Evolutionary conservation across 2,888 invertebrate species (phyloP), one percentile per base, ranked within the genome.

Genomic region (Temnothorax rugatulus): DNA sequence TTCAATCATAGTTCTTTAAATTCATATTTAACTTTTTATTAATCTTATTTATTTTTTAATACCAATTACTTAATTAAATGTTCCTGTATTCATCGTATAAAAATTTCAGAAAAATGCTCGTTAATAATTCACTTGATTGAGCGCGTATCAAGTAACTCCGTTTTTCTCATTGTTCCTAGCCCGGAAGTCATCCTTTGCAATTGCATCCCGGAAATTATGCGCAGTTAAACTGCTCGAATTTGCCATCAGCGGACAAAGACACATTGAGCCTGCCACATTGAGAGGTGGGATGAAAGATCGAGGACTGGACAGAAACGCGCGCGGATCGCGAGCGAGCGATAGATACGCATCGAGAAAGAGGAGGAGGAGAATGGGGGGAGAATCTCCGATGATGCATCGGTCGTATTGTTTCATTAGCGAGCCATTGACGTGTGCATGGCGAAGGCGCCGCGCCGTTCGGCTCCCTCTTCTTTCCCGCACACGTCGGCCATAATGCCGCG

Each of bases 391-490:
- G 73, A 87, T 54, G 54, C 76, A 79, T 84, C 79, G 69, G 29
- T 71, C 57, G 79, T 76, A 90, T 91, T 91, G 91, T 91, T 90
- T 90, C 90, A 91, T 91, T 91, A 90, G 87, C 84, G 66, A 82
- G 59, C 88, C 86, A 91, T 90, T 91, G 91, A 91, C 73, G 82
- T 86, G 69, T 64, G 66, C 69, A 38, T 38, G 57, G 66, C 25
- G 73, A 74, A 50, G 75, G 84, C 82, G 68, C 83, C 50, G 84
- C 82, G 68, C 84, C 50, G 77, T 59, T 61, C 25, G 29, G 8
- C 59, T 41, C 63, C 54, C 84, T 68, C 66, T 84, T 54, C 66
- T 75, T 84, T 66, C 54, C 52, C 29, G 34, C 69, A 59, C 50
- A 52, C 54, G 47, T 69, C 79, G 63, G 57, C 59, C 73, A 83